Conservation (phyloP, 2,113 vertebrate genomes). For the Cryptotis parvus region DNA sequence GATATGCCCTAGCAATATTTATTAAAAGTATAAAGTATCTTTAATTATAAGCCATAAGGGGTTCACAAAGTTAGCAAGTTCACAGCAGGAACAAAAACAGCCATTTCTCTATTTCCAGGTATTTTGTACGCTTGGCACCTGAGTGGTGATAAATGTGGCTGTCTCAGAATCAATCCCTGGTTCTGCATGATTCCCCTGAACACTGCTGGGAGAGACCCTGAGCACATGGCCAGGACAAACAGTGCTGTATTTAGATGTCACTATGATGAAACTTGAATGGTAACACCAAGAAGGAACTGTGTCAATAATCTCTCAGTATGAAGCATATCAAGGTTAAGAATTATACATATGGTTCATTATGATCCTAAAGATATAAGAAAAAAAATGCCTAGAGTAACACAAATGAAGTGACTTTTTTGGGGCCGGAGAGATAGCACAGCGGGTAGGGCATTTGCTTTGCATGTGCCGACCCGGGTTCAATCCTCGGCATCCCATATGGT, state of each 20-base stretch:
- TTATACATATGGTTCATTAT: neutral
- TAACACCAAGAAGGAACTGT: neutral
- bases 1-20: neutral
- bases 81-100: neutral
- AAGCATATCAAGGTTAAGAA: neutral
- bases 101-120: neutral
- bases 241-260: neutral
- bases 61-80: neutral
- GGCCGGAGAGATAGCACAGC: no score
- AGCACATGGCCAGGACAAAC: neutral
- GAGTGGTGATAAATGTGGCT: neutral
- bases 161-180: no score
- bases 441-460: no score
- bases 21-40: constrained; percentile 23
- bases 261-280: neutral
- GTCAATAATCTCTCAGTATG: neutral
- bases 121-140: neutral
- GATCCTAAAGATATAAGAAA: constrained; percentile 6
- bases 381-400: neutral
- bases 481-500: no score
- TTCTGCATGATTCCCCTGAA: no score
- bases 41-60: neutral
- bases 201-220: no score
- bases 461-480: no score
- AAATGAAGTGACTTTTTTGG: neutral